These are phyloP conservation scores for Trigoniulus corallinus DNA, from an alignment of 1,140 invertebrate genomes.

Conservation along the genomic window DNA sequence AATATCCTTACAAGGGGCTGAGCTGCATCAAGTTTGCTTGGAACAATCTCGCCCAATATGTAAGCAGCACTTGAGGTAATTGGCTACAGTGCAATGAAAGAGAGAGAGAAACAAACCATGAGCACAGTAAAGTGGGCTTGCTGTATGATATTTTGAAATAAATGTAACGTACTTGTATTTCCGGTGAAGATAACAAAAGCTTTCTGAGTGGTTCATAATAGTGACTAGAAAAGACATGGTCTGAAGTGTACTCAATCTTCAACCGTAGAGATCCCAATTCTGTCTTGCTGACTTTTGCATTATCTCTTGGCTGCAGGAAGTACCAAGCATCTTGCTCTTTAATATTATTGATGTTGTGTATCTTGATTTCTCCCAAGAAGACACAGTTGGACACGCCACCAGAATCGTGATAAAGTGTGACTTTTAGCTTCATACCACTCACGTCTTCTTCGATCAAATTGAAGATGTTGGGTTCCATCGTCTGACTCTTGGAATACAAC, in stretches of 20 bases:
- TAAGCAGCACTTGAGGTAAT: constrained; percentile 69
- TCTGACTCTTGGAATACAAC: constrained; percentile 22
- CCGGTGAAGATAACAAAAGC: constrained; percentile 53
- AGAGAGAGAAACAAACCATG: constrained; percentile 17
- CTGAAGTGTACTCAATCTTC: constrained; percentile 69
- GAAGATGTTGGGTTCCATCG: constrained; percentile 20
- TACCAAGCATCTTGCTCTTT: constrained; percentile 34
- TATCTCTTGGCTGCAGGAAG: constrained; percentile 50
- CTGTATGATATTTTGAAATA: too few species aligned
- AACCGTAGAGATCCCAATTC: constrained; percentile 61
- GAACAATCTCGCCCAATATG: constrained; percentile 68
- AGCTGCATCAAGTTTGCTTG: constrained; percentile 67
- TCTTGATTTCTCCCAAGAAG: constrained; percentile 69
- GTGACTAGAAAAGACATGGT: constrained; percentile 65
- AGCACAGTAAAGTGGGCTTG: too few species aligned
- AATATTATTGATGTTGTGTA: constrained; percentile 36
- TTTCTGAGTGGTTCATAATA: constrained; percentile 59
- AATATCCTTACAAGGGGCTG: constrained; percentile 70
- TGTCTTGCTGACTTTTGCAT: constrained; percentile 26
- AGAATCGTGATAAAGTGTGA: constrained; percentile 70
- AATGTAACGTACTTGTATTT: constrained; percentile 35
- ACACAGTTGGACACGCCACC: constrained; percentile 52
- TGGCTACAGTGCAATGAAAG: constrained; percentile 38
- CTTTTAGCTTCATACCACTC: constrained; percentile 39
- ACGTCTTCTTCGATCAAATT: constrained; percentile 14